Evolutionary conservation across 1,140 invertebrate species (phyloP).

Genomic region (Bombus impatiens): DNA sequence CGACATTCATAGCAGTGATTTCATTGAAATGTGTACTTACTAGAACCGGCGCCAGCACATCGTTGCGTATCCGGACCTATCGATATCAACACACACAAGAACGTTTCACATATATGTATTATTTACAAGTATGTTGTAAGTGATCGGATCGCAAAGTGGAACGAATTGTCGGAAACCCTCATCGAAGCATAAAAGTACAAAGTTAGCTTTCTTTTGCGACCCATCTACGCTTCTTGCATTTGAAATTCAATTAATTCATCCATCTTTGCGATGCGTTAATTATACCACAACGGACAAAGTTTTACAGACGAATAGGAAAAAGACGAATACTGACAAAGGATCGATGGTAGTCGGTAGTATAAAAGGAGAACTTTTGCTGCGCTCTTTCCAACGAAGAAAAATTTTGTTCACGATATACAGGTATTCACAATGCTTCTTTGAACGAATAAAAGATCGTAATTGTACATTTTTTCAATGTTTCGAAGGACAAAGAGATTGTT

Average conservation of each 20-base stretch:
- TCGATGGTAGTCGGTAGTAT: not conserved
- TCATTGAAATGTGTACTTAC: conserved; percentile 82
- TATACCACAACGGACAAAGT: conserved; percentile 40
- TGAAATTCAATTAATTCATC: not conserved
- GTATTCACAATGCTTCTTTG: too few species aligned
- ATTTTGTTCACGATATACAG: not conserved
- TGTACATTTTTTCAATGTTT: not conserved
- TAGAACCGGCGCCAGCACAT: conserved; percentile 83
- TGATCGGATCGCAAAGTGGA: conserved; percentile 63
- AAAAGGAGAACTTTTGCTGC: not conserved
- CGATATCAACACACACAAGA: conserved; percentile 80
- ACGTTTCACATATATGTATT: conserved; percentile 81
- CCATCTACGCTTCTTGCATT: too few species aligned
- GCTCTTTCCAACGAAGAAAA: not conserved
- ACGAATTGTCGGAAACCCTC: not conserved
- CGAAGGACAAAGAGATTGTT: too few species aligned
- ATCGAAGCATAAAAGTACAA: not conserved
- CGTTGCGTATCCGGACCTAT: conserved; percentile 84
- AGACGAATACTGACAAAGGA: conserved; percentile 36
- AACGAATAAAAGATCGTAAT: too few species aligned
- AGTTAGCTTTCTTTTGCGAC: not conserved
- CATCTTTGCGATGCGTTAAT: conserved; percentile 53
- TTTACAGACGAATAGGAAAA: conserved; percentile 24
- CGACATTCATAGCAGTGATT: conserved; percentile 44
- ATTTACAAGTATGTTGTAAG: conserved; percentile 78